A percentile compares a stretch with the other conserved stretches of the same genome.
These are phyloP conservation scores for Heliconius ismenius DNA, from an alignment of 2,888 invertebrate species.

Conservation along the genomic window DNA sequence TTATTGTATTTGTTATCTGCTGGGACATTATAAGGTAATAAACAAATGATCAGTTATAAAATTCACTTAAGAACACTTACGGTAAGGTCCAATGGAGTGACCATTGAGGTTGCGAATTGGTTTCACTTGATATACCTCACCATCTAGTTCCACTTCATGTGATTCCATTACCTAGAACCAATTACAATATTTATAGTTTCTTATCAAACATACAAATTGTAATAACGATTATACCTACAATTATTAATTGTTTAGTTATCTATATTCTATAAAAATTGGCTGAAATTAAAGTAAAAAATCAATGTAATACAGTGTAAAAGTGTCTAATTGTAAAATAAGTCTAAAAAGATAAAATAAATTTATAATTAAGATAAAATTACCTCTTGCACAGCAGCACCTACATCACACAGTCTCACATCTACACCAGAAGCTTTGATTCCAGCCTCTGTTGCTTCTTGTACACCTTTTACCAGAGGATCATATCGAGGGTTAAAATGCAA, in stretches of 20 bases:
- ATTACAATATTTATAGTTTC: not conserved
- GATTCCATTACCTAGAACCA: constrained; percentile 94
- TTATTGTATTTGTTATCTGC: not conserved
- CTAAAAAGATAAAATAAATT: not conserved
- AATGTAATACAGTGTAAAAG: no score
- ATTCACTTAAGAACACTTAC: constrained; percentile 77
- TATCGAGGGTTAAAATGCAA: constrained; percentile 97
- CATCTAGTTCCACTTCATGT: constrained; percentile 98
- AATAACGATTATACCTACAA: not conserved
- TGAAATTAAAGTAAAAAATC: no score
- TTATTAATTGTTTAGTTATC: not conserved
- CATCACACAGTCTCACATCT: constrained; percentile 98
- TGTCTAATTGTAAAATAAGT: not conserved
- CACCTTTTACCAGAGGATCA: constrained; percentile 96
- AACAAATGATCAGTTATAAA: no score
- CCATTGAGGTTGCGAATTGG: constrained; percentile 99
- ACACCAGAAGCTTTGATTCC: constrained; percentile 97
- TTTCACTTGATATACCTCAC: constrained; percentile 97
- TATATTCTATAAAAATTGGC: not conserved
- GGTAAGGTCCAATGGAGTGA: constrained; percentile 99
- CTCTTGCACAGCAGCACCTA: constrained; percentile 98
- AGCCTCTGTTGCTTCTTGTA: constrained; percentile 98
- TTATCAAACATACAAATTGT: not conserved
- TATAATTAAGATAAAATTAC: constrained; percentile 47
- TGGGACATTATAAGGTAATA: not conserved